phyloP scores from a whole-genome alignment of 2,797 vertebrate species.

The Telmatherina bonti region DNA sequence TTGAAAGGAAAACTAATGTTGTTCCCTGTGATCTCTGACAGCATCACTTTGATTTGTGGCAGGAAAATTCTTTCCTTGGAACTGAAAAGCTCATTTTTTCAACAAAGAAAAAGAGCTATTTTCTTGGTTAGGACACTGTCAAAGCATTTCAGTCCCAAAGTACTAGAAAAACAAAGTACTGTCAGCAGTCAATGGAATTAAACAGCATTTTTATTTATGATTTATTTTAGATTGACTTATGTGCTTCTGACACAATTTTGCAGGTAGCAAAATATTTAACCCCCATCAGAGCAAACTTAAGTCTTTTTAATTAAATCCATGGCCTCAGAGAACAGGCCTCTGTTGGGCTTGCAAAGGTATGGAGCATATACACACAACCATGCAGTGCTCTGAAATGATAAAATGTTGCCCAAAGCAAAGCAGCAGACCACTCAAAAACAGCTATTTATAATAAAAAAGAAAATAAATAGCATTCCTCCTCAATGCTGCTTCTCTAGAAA shows the following conservation, averaged over 20 bases:
- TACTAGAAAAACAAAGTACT: too few relatives aligned
- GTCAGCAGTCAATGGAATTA: too few relatives aligned
- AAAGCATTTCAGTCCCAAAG: too few relatives aligned
- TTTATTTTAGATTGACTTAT: neutral
- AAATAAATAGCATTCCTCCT: slow-evolving; percentile 35
- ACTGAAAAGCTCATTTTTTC: too few relatives aligned
- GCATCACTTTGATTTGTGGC: too few relatives aligned
- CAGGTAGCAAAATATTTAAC: slow-evolving; percentile 8
- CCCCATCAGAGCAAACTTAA: slow-evolving; percentile 16
- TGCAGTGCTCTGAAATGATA: slow-evolving; percentile 1
- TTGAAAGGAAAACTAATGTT: too few relatives aligned
- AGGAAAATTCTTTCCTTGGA: too few relatives aligned
- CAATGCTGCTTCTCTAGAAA: slow-evolving; percentile 31
- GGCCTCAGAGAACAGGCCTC: slow-evolving; percentile 10
- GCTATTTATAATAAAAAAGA: slow-evolving; percentile 32
- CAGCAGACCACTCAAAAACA: slow-evolving; percentile 2
- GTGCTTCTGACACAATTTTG: slow-evolving; percentile 9
- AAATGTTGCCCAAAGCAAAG: slow-evolving; percentile 27
- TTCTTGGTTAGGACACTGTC: too few relatives aligned
- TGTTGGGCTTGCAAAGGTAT: neutral
- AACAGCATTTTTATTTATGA: too few relatives aligned
- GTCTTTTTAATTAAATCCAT: slow-evolving; percentile 6
- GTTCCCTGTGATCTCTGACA: too few relatives aligned
- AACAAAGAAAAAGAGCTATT: too few relatives aligned
- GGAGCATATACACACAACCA: neutral